Evolutionary conservation across 1,140 invertebrate genomes (phyloP).

Genomic region (Fragariocoptes setiger): DNA sequence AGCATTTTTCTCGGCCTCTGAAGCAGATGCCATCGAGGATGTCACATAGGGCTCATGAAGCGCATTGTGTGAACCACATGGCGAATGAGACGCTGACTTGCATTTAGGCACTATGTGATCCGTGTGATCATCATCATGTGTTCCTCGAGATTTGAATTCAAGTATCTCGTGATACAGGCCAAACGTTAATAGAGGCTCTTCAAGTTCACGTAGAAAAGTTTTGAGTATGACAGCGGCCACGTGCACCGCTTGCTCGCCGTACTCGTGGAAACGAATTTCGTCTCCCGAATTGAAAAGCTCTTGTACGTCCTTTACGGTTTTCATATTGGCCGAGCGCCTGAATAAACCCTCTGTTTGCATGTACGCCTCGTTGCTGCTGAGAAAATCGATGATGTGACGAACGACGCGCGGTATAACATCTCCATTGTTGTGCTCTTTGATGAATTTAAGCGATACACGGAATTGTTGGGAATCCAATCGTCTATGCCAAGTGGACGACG

Average conservation of each 20-base stretch:
- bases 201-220: constrained; percentile 64
- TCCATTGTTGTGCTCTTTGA: constrained; percentile 47
- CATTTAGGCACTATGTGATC: too few species aligned
- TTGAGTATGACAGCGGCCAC: constrained; percentile 74
- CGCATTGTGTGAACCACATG: background rate
- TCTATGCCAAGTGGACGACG: background rate
- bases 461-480: constrained; percentile 53
- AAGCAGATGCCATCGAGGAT: too few species aligned
- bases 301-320: constrained; percentile 50
- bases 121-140: background rate
- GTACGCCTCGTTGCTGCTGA: constrained; percentile 20
- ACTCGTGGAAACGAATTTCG: constrained; percentile 31
- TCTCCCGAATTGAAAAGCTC: constrained; percentile 31
- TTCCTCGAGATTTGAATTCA: constrained; percentile 24
- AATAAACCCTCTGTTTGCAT: constrained; percentile 84
- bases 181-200: constrained; percentile 73
- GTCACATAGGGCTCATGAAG: background rate
- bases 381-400: constrained; percentile 26
- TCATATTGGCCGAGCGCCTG: constrained; percentile 51
- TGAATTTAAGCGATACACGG: constrained; percentile 60
- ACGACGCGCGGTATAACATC: constrained; percentile 61
- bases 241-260: constrained; percentile 33
- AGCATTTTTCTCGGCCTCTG: background rate
- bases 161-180: constrained; percentile 67
- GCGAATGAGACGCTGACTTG: background rate